Base-by-base conservation (phyloP, 2,888 invertebrate species). In the Noctua janthina region DNA sequence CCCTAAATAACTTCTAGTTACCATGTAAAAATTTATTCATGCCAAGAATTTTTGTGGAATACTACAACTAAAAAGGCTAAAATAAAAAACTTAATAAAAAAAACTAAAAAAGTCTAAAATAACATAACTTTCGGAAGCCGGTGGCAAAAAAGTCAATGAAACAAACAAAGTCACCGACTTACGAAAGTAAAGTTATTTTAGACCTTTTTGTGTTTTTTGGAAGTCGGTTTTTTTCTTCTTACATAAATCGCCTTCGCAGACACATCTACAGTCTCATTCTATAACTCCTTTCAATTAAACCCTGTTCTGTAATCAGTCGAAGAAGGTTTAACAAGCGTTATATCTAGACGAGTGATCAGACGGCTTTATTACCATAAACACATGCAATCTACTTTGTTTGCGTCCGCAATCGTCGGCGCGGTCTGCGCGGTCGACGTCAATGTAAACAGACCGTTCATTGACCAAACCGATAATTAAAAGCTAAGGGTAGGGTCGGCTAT, bases 401-500 rank as follows among this genome's bases (percentile, higher is more conserved):
- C 69, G 79, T 51, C 69, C 68, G 51, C 78, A 83, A 87, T 89
- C 62, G 71, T 79, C 74, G 59, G 56, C 71, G 35, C 39, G 56
- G 81, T 74, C 66, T 74, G 56, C 69, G 23, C 46, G 69, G 46
- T 78, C 68, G 66, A 62, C 59, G 71, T 69, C 71, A 82, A 84
- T 79, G 81, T 73, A 85, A 90, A 81, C 81, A 87, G 80, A 72
- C 71, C 79, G 79, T 84, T 87, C 89, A 91, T 89, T 89, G 87
- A 87, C 86, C 86, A 87, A 88, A 88, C 77, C 80, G 70, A 89
- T 92, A 92, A 91, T 92, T 91, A 92, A 90, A 91, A 91, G 83
- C 81, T 86, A 79, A 85, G 82, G 87, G 90, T 86, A 79, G 85
- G 86, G 89, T 84, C 86, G 79, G 74, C 74, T 74, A 81, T 90